A percentile compares a stretch with the other conserved stretches of the same genome.
Evolutionary conservation across 2,113 vertebrate species (phyloP).

Genomic region (Hystrix brachyura): DNA sequence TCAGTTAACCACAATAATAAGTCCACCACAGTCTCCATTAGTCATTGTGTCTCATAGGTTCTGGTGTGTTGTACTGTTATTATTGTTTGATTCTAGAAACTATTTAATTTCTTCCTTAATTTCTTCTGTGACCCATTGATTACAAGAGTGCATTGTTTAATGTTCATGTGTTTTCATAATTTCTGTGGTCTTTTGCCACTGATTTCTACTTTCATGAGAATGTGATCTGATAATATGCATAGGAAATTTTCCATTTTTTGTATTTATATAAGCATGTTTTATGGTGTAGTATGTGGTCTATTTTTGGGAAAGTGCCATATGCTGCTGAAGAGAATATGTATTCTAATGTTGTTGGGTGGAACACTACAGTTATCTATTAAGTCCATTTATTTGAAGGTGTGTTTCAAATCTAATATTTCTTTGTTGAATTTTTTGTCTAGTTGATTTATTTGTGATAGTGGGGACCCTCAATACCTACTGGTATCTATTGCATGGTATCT

Average conservation of each 20-base stretch:
- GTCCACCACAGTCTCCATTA: neutral
- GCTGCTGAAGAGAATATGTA: neutral
- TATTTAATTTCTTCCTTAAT: neutral
- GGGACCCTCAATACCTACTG: neutral
- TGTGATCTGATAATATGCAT: neutral
- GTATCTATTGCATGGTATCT: neutral
- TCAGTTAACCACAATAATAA: no score
- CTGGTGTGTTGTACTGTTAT: neutral
- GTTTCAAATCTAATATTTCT: neutral
- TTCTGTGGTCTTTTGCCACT: neutral
- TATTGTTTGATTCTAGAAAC: neutral
- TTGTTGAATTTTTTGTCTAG: neutral
- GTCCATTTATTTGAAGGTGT: neutral
- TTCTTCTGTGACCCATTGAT: neutral
- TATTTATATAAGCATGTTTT: neutral
- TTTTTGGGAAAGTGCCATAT: neutral
- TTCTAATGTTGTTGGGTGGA: neutral
- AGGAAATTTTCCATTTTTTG: neutral
- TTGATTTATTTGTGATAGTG: neutral
- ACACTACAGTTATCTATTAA: neutral
- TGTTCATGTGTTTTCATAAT: neutral
- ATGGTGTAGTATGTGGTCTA: neutral
- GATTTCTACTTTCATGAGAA: neutral
- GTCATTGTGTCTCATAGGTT: neutral
- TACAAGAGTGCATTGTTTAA: neutral